Evolutionary conservation across 2,888 invertebrate species (phyloP), one percentile per base, ranked within the genome.

Genomic region (Hirtodrosophila confusa): DNA sequence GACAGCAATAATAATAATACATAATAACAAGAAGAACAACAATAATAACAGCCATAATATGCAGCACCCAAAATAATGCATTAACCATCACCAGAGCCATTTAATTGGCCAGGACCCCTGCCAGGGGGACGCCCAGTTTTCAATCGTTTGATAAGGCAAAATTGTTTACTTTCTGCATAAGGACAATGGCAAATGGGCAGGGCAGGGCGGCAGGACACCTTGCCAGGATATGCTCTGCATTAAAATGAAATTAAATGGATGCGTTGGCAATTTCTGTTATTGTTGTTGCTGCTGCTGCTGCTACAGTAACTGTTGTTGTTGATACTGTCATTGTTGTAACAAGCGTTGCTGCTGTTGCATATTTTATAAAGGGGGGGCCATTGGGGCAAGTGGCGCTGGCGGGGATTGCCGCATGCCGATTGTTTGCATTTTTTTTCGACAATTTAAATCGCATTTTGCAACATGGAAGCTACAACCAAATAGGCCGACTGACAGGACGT

Each of bases 181-280:
- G 72, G 76, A 74, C 69, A 68, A 49, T 48, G 55, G 55, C 47
- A 55, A 48, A 12, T 7, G 8, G 4, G 7, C 1, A 3, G 9
- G n/a, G 24, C n/a, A 11, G 29, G 3, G 12, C 5, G 11, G n/a
- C 4, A 37, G 56, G 64, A 55, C 69, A 69, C 76, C 80, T 84
- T 67, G 61, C 49, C 75, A 62, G 61, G 70, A 68, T 75, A 63
- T 63, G 76, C 63, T 74, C 56, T 80, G 75, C 86, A 83, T 83
- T 83, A 84, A 83, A 86, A 86, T 78, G 71, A 83, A 84, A 83
- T 83, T 83, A 83, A 83, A 84, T 86, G 86, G 71, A 83, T 86
- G 75, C 72, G 54, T 55, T 61, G 63, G 67, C 75, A 72, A 70
- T 64, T 75, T 56, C 51, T 37, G 54, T 49, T 12, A 12, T 35